Base-by-base conservation (phyloP, 2,113 vertebrate genomes). In the Rhinolophus sinicus region DNA sequence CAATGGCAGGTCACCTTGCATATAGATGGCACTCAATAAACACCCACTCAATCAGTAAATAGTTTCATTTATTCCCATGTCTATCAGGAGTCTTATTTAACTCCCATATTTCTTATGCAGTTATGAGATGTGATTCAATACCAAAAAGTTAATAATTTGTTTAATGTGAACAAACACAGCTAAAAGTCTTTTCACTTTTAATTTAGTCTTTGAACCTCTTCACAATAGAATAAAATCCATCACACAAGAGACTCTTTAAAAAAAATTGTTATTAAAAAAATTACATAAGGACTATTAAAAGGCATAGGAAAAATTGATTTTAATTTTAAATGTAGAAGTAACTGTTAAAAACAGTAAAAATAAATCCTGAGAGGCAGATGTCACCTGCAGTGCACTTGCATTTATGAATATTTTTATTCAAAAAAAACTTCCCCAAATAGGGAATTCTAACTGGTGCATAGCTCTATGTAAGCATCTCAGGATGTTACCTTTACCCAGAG, bases 311-410 rank as follows among this genome's bases (percentile, higher is more conserved):
- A 94, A 95, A 88, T 62, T 30, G 47, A 22, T 85, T 64, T 81
- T 82, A 35, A 93, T 75, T 80, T 95, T 87, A 88, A 87, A 92
- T n/a, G 58, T 24, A 94, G 80, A 90, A 86, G 15, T 65, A 88
- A 88, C 76, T 94, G 38, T 73, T 80, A 62, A 90, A 93, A 94
- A 73, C 12, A 78, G 44, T 72, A 89, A 94, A 95, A 85, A 82
- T 73, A 73, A 93, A 88, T 47, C 70, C 67, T 62, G 54, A 81
- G 75, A 88, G 60, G 28, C 26, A 52, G 80, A 70, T 52, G 38
- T 40, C n/a, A 0, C 28, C 22, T 76, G 52, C 12, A 87, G 40
- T 24, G 14, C 6, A 62, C 18, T 6, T 93, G n/a, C 35, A 62
- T 70, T 77, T 77, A 81, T 28, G 38, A 80, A 26, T 67, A 94